phyloP scores from a whole-genome alignment of 2,113 vertebrate genomes.

The Ammodytes marinus region DNA sequence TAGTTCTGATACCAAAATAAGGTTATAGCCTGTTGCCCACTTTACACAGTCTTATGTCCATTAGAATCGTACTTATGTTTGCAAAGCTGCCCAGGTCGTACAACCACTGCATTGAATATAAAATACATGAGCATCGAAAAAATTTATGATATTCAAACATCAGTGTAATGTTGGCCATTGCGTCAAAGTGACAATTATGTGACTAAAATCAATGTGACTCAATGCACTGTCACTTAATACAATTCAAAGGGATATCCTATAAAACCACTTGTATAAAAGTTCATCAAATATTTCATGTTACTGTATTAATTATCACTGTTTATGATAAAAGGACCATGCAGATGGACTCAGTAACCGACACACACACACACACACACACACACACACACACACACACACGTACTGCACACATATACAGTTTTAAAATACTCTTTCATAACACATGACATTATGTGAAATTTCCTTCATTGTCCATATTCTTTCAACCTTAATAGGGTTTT shows the following conservation, averaged over 20 bases:
- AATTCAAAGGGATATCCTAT: constrained; percentile 44
- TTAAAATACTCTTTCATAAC: constrained; percentile 49
- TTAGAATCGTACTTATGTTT: background rate
- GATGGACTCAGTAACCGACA: constrained; percentile 39
- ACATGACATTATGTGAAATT: constrained; percentile 17
- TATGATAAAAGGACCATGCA: constrained; percentile 69
- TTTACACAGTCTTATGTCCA: background rate
- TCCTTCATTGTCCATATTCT: constrained; percentile 34
- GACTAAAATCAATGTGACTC: constrained; percentile 53
- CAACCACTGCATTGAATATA: constrained; percentile 16
- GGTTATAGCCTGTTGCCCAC: background rate
- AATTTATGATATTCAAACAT: constrained; percentile 40
- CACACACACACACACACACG: constrained; percentile 45
- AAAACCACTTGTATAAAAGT: constrained; percentile 74
- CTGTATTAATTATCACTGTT: constrained; percentile 6
- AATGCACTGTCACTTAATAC: constrained; percentile 16
- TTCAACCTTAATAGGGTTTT: constrained; percentile 1
- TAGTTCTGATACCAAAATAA: constrained; percentile 34
- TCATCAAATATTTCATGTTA: constrained; percentile 49
- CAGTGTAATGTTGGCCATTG: constrained; percentile 23
- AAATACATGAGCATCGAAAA: constrained; percentile 35
- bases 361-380: constrained; percentile 43
- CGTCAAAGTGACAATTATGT: constrained; percentile 25
- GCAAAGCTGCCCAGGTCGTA: constrained; percentile 23
- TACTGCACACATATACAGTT: constrained; percentile 46